These are phyloP conservation scores for Himalopsyche kuldschensis DNA, from an alignment of 2,888 invertebrate species.

Conservation along the genomic window DNA sequence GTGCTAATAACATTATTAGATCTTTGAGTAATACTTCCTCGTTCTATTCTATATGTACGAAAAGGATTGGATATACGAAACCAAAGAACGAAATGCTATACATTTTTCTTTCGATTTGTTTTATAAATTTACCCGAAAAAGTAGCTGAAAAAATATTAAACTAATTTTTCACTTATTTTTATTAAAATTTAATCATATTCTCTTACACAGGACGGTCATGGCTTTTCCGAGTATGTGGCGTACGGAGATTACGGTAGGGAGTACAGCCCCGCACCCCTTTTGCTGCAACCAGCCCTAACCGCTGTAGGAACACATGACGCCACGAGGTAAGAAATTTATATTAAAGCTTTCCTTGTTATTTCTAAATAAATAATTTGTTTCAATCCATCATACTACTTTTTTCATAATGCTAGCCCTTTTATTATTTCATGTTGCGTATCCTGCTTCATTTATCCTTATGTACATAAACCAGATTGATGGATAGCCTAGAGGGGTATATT, in stretches of 20 bases:
- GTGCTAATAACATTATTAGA: no score
- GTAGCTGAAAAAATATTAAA: no score
- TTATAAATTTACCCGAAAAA: no score
- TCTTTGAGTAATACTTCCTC: no score
- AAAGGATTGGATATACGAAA: no score
- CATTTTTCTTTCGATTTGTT: no score
- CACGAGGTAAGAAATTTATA: slow-evolving; percentile 49
- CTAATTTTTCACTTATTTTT: no score
- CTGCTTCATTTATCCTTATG: neutral
- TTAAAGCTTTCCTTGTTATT: neutral
- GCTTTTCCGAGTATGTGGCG: slow-evolving; percentile 83
- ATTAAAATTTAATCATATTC: neutral
- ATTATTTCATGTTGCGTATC: neutral
- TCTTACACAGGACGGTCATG: slow-evolving; percentile 69
- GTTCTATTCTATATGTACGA: no score
- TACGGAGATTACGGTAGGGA: slow-evolving; percentile 88
- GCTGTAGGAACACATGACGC: slow-evolving; percentile 54
- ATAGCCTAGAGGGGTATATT: no score
- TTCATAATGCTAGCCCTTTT: neutral
- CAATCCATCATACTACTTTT: neutral
- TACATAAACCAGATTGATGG: neutral
- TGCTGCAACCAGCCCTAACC: slow-evolving; percentile 57
- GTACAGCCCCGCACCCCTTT: slow-evolving; percentile 79
- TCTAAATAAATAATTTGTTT: neutral
- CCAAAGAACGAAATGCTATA: no score